Evolutionary conservation across 2,113 vertebrate genomes (phyloP).

Genomic region (Fulica atra): DNA sequence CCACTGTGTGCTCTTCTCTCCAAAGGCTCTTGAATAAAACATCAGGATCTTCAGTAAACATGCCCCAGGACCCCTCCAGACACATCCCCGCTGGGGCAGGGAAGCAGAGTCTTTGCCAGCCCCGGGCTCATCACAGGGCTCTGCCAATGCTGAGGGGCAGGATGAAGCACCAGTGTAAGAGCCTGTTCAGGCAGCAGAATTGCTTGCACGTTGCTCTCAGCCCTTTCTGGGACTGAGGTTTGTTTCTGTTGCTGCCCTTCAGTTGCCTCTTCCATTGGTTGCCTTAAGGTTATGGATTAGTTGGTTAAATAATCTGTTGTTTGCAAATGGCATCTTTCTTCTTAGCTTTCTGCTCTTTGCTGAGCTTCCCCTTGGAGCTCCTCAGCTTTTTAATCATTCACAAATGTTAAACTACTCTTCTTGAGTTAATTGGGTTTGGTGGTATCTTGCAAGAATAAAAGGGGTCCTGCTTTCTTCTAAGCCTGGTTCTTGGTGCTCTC

Average conservation of each 20-base stretch:
- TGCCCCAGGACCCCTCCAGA: neutral
- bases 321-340: neutral
- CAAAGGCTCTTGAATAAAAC: conserved; percentile 45
- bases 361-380: neutral
- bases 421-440: neutral
- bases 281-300: neutral
- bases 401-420: neutral
- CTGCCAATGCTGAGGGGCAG: neutral
- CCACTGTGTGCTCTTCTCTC: neutral
- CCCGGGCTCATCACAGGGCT: neutral
- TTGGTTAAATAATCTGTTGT: neutral
- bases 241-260: neutral
- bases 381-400: conserved; percentile 5
- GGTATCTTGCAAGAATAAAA: neutral
- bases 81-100: neutral
- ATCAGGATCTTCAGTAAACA: neutral
- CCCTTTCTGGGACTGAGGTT: neutral
- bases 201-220: neutral
- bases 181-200: neutral
- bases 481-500: neutral
- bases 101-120: neutral
- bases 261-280: neutral
- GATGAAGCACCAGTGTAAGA: neutral
- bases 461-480: neutral
- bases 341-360: neutral